Percentiles rank a stretch among this genome's conserved stretches.
Conservation (phyloP, 23 tunicate species). For the Styela plicata region DNA sequence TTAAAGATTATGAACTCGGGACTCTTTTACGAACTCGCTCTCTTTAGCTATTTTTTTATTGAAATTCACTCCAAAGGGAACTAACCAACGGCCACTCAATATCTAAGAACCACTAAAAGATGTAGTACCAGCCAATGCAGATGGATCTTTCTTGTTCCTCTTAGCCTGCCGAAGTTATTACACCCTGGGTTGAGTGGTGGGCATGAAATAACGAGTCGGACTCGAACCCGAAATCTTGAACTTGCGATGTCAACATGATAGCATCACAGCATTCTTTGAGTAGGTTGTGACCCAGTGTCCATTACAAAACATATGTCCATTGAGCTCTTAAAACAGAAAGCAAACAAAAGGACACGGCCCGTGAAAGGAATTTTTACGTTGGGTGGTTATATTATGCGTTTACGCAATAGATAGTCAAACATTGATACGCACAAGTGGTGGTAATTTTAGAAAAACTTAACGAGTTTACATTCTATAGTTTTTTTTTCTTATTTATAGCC, state of each 20-base stretch:
- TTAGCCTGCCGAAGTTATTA: background rate
- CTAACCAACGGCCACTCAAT: no score
- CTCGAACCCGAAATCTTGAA: background rate
- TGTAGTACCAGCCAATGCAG: no score
- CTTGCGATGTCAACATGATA: background rate
- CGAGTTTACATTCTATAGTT: no score
- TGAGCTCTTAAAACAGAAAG: background rate
- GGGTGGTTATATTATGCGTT: background rate
- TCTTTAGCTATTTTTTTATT: no score
- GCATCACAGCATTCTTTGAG: background rate
- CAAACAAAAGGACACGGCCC: background rate
- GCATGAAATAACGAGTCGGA: no score
- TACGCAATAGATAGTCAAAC: background rate
- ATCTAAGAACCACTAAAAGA: no score
- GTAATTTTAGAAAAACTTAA: no score
- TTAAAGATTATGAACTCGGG: no score
- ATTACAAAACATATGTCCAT: background rate
- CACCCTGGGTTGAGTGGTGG: no score
- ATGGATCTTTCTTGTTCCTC: background rate
- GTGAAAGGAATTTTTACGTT: background rate
- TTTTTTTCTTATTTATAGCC: background rate
- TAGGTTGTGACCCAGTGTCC: background rate
- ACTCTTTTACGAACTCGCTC: no score
- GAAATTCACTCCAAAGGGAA: no score
- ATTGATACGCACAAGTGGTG: no score